Conservation (phyloP, 1,140 invertebrate genomes). For the Patella vulgata region DNA sequence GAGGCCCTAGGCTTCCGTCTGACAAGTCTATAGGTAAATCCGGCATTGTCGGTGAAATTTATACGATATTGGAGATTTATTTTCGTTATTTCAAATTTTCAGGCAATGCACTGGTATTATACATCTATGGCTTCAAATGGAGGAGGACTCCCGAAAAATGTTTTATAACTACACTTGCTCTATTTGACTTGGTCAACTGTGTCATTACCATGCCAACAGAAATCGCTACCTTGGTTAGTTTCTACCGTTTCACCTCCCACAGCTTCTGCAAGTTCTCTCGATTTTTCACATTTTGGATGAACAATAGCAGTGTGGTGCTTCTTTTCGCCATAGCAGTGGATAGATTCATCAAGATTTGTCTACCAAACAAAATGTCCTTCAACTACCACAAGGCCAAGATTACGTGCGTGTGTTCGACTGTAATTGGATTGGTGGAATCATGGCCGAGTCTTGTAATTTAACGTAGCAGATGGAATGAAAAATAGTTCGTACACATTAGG, state of each 20-base stretch:
- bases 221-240: conserved; percentile 37
- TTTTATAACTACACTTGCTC: conserved; percentile 50
- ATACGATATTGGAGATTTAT: too few species aligned
- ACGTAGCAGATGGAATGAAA: conserved; percentile 28
- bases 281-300: conserved; percentile 48
- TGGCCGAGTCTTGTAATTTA: conserved; percentile 50
- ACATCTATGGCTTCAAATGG: conserved; percentile 44
- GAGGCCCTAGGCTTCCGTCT: too few species aligned
- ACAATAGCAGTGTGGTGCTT: conserved; percentile 36
- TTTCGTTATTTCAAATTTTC: too few species aligned
- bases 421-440: conserved; percentile 35
- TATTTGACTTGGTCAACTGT: conserved; percentile 51
- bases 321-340: conserved; percentile 53
- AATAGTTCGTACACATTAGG: conserved; percentile 29
- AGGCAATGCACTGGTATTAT: conserved; percentile 48
- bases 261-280: conserved; percentile 46
- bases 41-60: too few species aligned
- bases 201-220: conserved; percentile 49
- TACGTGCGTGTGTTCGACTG: conserved; percentile 35
- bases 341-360: conserved; percentile 52
- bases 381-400: conserved; percentile 35
- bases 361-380: conserved; percentile 36
- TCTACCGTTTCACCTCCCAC: conserved; percentile 42
- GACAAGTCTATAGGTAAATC: too few species aligned
- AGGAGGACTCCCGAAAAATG: conserved; percentile 46